Conservation (phyloP, 2,888 invertebrate genomes). For the Branchellion lobata region DNA sequence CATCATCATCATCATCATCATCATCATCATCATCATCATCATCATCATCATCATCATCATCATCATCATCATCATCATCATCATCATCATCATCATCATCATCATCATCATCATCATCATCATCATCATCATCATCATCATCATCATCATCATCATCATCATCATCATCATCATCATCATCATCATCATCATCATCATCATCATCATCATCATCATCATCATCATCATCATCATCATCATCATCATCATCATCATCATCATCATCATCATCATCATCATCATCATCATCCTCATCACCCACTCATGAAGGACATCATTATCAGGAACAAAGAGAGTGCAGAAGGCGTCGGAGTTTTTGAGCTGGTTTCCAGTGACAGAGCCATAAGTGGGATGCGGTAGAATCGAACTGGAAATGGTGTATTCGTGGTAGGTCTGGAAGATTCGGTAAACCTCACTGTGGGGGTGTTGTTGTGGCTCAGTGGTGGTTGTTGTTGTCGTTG, state of each 20-base stretch:
- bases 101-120: slow-evolving; percentile 46
- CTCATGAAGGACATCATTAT: not conserved
- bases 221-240: slow-evolving; percentile 36
- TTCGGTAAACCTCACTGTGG: not conserved
- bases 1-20: slow-evolving; percentile 38
- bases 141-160: too few relatives aligned
- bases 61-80: slow-evolving; percentile 38
- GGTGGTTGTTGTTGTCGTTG: too few relatives aligned
- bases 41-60: slow-evolving; percentile 46
- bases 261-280: slow-evolving; percentile 34
- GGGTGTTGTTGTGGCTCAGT: not conserved
- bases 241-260: slow-evolving; percentile 39
- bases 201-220: slow-evolving; percentile 27
- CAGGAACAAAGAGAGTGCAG: slow-evolving; percentile 36
- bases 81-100: slow-evolving; percentile 41
- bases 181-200: too few relatives aligned
- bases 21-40: slow-evolving; percentile 41
- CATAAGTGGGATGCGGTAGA: not conserved
- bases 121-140: not conserved
- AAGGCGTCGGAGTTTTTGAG: not conserved
- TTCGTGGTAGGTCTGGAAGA: not conserved
- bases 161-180: too few relatives aligned
- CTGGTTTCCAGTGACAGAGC: not conserved
- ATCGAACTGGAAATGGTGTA: not conserved
- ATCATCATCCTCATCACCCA: slow-evolving; percentile 32